Evolutionary conservation across 2,888 invertebrate species (phyloP).

Genomic region (Rhagonycha lutea): DNA sequence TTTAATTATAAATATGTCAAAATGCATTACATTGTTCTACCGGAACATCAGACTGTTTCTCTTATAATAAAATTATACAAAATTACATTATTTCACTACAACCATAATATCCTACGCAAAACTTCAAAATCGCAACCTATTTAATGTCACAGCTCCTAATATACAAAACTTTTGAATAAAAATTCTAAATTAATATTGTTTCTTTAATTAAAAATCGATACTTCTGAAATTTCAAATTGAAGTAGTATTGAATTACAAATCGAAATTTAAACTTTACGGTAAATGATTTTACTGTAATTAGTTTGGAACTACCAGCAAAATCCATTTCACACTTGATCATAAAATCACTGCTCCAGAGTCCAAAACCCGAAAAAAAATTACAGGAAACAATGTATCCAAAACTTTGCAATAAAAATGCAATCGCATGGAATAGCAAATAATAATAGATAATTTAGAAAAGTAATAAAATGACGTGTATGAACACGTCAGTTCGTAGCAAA

Average conservation of each 20-base stretch:
- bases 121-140: background rate
- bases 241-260: background rate
- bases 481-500: background rate
- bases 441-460: background rate
- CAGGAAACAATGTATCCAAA: background rate
- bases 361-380: background rate
- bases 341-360: background rate
- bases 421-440: background rate
- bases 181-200: background rate
- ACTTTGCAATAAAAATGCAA: background rate
- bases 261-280: background rate
- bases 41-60: constrained; percentile 9
- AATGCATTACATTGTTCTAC: constrained; percentile 17
- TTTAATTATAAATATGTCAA: constrained; percentile 19
- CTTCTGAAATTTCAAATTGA: background rate
- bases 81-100: constrained; percentile 8
- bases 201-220: background rate
- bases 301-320: background rate
- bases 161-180: background rate
- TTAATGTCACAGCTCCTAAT: background rate
- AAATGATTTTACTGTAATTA: background rate
- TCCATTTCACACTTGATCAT: background rate
- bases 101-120: background rate
- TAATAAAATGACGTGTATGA: background rate
- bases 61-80: constrained; percentile 4